Percentiles rank a stretch among this genome's conserved stretches.
These are phyloP conservation scores for Rhorus exstirpatorius DNA, from an alignment of 2,888 invertebrate genomes.

Conservation along the genomic window DNA sequence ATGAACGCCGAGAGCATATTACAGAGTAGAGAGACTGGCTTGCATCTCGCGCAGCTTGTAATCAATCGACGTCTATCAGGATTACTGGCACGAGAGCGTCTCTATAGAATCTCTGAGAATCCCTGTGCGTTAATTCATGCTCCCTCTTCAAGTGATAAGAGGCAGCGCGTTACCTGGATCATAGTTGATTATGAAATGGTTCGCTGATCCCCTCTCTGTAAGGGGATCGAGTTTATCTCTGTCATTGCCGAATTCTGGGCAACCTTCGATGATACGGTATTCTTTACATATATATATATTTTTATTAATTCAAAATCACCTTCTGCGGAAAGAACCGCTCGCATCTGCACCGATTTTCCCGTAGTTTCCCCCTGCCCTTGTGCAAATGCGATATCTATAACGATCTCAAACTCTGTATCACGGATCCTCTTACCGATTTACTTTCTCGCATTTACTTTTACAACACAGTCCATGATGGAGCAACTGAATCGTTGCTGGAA, in stretches of 20 bases:
- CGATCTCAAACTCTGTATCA: too few relatives aligned
- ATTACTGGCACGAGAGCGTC: conserved; percentile 19
- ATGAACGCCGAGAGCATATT: not conserved
- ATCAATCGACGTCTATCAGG: conserved; percentile 36
- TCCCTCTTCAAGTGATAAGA: not conserved
- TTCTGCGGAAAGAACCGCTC: too few relatives aligned
- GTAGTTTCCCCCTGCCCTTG: too few relatives aligned
- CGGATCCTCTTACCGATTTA: too few relatives aligned
- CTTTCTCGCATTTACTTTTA: too few relatives aligned
- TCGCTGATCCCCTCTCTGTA: not conserved
- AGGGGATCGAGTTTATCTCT: conserved; percentile 2
- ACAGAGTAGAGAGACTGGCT: not conserved
- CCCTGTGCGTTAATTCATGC: not conserved
- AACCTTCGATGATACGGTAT: not conserved
- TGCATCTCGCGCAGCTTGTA: not conserved
- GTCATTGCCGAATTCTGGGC: conserved; percentile 7
- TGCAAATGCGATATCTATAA: too few relatives aligned
- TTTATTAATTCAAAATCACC: too few relatives aligned
- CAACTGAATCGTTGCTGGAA: too few relatives aligned
- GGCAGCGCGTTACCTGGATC: conserved; percentile 4
- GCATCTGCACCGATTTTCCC: too few relatives aligned
- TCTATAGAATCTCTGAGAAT: conserved; percentile 11
- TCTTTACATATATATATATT: too few relatives aligned
- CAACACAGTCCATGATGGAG: too few relatives aligned
- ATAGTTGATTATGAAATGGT: conserved; percentile 39